These are phyloP conservation scores for Stegostoma tigrinum DNA, from an alignment of 2,113 vertebrate species.

Conservation along the genomic window DNA sequence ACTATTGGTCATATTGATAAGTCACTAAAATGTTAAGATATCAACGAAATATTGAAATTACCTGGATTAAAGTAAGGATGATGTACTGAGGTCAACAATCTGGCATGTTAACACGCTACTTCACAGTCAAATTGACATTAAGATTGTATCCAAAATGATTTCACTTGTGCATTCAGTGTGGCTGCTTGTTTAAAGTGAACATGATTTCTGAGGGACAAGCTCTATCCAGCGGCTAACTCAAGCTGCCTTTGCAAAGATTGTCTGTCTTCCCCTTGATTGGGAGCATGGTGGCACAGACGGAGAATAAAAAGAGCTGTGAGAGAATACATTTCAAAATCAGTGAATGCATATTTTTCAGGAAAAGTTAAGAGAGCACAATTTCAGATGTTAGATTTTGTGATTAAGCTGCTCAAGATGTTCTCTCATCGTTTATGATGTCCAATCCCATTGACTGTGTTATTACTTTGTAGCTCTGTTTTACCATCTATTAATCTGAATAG, in stretches of 20 bases:
- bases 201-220: not conserved
- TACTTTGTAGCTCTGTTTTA: not conserved
- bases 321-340: not conserved
- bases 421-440: not conserved
- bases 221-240: not conserved
- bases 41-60: not conserved
- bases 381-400: not conserved
- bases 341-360: not conserved
- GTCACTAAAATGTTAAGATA: not conserved
- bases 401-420: not conserved
- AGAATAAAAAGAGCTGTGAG: not conserved
- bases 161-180: not conserved
- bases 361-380: not conserved
- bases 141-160: not conserved
- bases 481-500: not conserved
- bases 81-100: not conserved
- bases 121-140: not conserved
- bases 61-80: not conserved
- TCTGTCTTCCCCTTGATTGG: not conserved
- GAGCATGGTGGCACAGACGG: not conserved
- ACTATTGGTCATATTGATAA: not conserved
- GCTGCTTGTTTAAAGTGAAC: not conserved
- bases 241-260: not conserved
- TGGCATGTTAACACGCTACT: not conserved
- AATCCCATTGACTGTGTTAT: not conserved